Conservation (phyloP, 92 coral and sea anemone genomes). For the Umimayanthus chanpuru region DNA sequence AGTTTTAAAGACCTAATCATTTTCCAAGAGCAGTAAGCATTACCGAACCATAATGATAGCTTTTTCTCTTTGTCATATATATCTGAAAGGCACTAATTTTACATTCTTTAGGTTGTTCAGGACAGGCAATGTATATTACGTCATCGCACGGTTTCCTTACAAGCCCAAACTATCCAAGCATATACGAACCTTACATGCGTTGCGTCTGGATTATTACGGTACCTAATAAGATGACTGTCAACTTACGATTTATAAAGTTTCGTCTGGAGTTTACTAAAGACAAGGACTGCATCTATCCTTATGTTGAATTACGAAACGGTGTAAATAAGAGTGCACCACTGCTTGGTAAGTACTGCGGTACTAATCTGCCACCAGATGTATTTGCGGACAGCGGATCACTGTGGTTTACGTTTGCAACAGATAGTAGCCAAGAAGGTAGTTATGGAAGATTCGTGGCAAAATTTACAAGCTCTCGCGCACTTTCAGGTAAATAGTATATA, state of each 20-base stretch:
- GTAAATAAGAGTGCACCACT: neutral
- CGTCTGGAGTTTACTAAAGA: slow-evolving; percentile 17
- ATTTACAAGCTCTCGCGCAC: neutral
- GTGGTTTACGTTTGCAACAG: neutral
- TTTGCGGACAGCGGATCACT: slow-evolving; percentile 14
- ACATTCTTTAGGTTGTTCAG: neutral
- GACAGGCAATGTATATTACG: neutral
- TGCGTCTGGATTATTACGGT: slow-evolving; percentile 12
- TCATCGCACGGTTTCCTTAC: neutral
- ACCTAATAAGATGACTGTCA: neutral
- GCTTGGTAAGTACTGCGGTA: slow-evolving; percentile 15
- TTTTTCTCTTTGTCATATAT: too few species aligned
- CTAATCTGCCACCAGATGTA: neutral
- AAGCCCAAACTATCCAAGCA: slow-evolving; percentile 25
- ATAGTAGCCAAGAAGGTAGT: neutral
- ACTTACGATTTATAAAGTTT: neutral
- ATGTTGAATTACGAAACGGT: slow-evolving; percentile 14
- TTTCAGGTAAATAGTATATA: neutral
- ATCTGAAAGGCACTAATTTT: neutral
- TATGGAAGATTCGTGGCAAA: slow-evolving; percentile 10
- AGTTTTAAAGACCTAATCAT: too few species aligned
- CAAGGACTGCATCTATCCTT: neutral
- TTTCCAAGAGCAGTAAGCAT: too few species aligned
- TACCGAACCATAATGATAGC: too few species aligned
- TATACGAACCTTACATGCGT: slow-evolving; percentile 14